These are phyloP conservation scores for Noctilio leporinus DNA, from an alignment of 2,113 vertebrate genomes.

Conservation along the genomic window DNA sequence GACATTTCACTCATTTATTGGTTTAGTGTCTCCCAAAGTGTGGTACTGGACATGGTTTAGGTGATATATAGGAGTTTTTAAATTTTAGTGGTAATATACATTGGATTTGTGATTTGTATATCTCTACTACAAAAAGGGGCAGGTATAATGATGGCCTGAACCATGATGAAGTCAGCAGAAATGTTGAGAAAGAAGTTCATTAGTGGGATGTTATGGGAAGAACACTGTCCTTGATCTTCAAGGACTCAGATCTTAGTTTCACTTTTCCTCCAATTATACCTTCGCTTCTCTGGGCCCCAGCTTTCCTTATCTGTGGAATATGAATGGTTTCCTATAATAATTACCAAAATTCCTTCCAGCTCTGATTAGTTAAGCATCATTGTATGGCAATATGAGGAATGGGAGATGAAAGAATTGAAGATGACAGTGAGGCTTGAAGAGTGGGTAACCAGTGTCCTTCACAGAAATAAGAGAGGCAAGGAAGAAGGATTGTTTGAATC, in stretches of 20 bases:
- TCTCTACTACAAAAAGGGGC: neutral
- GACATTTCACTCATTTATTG: conserved; percentile 12
- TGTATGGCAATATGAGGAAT: neutral
- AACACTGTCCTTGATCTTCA: neutral
- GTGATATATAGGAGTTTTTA: neutral
- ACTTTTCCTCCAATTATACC: neutral
- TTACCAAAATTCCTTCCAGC: neutral
- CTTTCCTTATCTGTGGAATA: neutral
- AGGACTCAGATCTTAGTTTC: neutral
- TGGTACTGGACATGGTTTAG: neutral
- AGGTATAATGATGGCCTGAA: neutral
- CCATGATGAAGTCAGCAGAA: neutral
- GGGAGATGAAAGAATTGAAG: neutral
- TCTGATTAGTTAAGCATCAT: neutral
- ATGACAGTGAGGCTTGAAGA: neutral
- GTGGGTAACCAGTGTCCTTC: neutral
- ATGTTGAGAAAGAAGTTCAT: neutral
- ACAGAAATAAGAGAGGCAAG: neutral
- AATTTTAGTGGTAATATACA: neutral
- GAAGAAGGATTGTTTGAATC: neutral
- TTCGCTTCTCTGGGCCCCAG: neutral
- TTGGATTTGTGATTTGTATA: neutral
- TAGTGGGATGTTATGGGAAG: neutral
- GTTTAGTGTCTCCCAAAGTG: neutral
- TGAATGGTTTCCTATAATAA: neutral